phyloP scores from a whole-genome alignment of 2,888 invertebrate species.

The Brachynemurus nebulosus region DNA sequence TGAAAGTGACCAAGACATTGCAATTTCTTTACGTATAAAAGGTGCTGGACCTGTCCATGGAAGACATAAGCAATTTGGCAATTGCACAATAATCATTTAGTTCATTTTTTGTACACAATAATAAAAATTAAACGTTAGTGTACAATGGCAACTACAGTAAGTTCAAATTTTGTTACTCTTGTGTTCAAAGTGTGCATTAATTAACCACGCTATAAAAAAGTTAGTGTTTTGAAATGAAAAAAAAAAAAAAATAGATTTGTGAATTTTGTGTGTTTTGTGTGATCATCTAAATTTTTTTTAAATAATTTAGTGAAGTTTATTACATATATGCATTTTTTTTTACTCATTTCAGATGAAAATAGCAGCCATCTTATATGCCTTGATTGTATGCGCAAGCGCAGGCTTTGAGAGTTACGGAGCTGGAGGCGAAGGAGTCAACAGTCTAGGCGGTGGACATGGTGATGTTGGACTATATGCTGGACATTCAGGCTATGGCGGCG shows the following conservation, averaged over 20 bases:
- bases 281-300: too few species aligned
- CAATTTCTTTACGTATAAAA: constrained; percentile 1
- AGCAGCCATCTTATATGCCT: neutral
- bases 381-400: constrained; percentile 1
- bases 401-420: neutral
- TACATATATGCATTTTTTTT: too few species aligned
- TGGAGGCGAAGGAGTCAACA: constrained; percentile 17
- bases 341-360: neutral
- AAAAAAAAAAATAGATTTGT: too few species aligned
- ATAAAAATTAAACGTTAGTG: constrained; percentile 21
- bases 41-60: neutral
- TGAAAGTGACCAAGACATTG: constrained; percentile 1
- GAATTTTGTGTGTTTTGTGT: too few species aligned
- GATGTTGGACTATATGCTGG: constrained; percentile 18
- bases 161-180: too few species aligned
- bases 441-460: constrained; percentile 25
- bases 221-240: too few species aligned
- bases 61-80: neutral
- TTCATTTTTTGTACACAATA: constrained; percentile 15
- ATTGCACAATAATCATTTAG: constrained; percentile 2
- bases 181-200: too few species aligned
- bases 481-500: constrained; percentile 16
- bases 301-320: too few species aligned
- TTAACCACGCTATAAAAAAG: too few species aligned
- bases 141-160: constrained; percentile 30